Percentiles rank a stretch among this genome's conserved stretches.
Evolutionary conservation across 2,888 invertebrate genomes (phyloP).

Genomic region (Dasypogon diadema): DNA sequence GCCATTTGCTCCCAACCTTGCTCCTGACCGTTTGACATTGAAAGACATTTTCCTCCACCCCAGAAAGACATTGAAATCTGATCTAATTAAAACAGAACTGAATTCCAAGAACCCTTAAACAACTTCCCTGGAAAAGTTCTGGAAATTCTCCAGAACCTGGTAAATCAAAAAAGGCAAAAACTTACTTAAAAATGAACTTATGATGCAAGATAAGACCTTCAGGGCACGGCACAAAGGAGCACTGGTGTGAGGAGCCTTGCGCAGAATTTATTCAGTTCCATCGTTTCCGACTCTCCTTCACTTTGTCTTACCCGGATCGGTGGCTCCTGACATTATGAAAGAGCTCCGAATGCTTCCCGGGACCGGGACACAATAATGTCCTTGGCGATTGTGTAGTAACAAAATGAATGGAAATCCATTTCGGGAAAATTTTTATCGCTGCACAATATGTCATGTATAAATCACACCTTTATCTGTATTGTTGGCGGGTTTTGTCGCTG

Average conservation of each 20-base stretch:
- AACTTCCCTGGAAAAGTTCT: not conserved
- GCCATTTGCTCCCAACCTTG: not conserved
- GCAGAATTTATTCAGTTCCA: slow-evolving; percentile 53
- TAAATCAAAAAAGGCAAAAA: slow-evolving; percentile 9
- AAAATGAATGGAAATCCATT: slow-evolving; percentile 56
- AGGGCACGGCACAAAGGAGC: slow-evolving; percentile 40
- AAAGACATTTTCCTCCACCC: not conserved
- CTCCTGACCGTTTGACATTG: slow-evolving; percentile 46
- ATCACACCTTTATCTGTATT: slow-evolving; percentile 57
- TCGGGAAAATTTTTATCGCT: slow-evolving; percentile 56
- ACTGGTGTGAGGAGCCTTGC: not conserved
- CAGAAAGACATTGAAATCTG: slow-evolving; percentile 17
- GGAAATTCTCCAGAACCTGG: not conserved
- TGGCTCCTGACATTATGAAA: slow-evolving; percentile 39
- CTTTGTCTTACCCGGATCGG: slow-evolving; percentile 47
- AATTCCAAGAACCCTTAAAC: slow-evolving; percentile 28
- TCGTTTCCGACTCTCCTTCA: slow-evolving; percentile 39
- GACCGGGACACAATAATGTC: slow-evolving; percentile 53
- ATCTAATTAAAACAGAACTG: slow-evolving; percentile 44
- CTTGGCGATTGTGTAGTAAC: slow-evolving; percentile 54
- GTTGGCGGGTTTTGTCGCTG: slow-evolving; percentile 46
- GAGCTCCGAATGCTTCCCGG: not conserved
- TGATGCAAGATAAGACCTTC: slow-evolving; percentile 55
- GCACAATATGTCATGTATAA: slow-evolving; percentile 57
- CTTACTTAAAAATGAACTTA: slow-evolving; percentile 44